phyloP scores from a whole-genome alignment of 2,888 invertebrate genomes.

The Copidosoma aretas region DNA sequence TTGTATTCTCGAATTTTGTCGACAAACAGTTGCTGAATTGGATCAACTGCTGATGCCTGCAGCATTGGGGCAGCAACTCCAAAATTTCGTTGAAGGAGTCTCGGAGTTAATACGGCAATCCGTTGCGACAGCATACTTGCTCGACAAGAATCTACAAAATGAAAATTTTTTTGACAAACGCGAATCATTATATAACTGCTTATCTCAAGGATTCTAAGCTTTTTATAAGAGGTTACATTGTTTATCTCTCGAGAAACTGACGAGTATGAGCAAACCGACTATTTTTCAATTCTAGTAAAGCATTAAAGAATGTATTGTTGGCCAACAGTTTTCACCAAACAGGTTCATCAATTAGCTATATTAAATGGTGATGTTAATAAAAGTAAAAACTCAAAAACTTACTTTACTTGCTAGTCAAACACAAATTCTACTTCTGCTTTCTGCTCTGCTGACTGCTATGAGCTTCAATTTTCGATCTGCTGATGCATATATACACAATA shows the following conservation, averaged over 20 bases:
- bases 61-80: constrained; percentile 74
- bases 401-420: too few species aligned
- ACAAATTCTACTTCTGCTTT: too few species aligned
- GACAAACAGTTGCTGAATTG: constrained; percentile 91
- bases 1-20: constrained; percentile 92
- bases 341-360: too few species aligned
- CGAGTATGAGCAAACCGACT: too few species aligned
- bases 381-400: too few species aligned
- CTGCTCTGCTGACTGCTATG: too few species aligned
- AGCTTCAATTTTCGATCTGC: too few species aligned
- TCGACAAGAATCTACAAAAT: constrained; percentile 13
- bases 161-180: constrained; percentile 6
- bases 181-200: constrained; percentile 31
- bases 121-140: constrained; percentile 54
- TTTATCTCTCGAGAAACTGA: background rate
- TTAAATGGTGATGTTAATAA: too few species aligned
- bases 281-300: too few species aligned
- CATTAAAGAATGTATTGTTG: too few species aligned
- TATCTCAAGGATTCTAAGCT: background rate
- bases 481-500: too few species aligned
- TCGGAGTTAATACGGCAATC: constrained; percentile 47
- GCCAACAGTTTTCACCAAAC: too few species aligned
- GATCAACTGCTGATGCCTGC: constrained; percentile 76
- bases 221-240: constrained; percentile 33
- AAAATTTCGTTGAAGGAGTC: constrained; percentile 68